Percentiles rank a stretch among this genome's conserved stretches.
These are phyloP conservation scores for Megaceryle maxima DNA, from an alignment of 2,113 vertebrate genomes.

Conservation along the genomic window DNA sequence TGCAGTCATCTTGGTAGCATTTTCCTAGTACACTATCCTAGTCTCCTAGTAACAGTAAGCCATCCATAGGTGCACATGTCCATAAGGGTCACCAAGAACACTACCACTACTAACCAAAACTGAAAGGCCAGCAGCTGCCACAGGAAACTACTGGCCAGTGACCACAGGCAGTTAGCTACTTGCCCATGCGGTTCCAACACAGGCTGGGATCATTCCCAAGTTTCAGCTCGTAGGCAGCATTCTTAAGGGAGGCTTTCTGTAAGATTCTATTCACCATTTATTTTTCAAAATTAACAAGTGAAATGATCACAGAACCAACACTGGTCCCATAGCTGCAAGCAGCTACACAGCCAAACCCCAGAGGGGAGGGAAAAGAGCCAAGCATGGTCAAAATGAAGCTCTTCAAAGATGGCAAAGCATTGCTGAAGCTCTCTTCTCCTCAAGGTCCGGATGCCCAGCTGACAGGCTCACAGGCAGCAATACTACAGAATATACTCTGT, in stretches of 20 bases:
- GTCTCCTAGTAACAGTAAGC: not conserved
- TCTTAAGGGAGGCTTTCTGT: not conserved
- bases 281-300: slow-evolving; percentile 35
- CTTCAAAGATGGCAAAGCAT: not conserved
- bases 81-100: not conserved
- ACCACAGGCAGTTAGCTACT: not conserved
- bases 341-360: not conserved
- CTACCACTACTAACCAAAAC: not conserved
- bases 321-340: not conserved
- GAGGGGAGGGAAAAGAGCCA: not conserved
- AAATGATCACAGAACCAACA: not conserved
- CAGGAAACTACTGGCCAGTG: not conserved
- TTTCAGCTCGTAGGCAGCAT: not conserved
- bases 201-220: not conserved
- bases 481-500: not conserved
- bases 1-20: not conserved
- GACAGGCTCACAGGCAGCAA: not conserved
- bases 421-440: not conserved
- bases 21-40: not conserved
- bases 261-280: slow-evolving; percentile 2
- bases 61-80: not conserved
- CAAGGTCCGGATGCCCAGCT: not conserved
- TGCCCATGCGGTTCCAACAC: not conserved
- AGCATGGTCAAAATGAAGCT: not conserved
- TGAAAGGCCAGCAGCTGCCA: not conserved